Conservation (phyloP, 2,888 invertebrate genomes). For the Caenorhabditis drosophilae region DNA sequence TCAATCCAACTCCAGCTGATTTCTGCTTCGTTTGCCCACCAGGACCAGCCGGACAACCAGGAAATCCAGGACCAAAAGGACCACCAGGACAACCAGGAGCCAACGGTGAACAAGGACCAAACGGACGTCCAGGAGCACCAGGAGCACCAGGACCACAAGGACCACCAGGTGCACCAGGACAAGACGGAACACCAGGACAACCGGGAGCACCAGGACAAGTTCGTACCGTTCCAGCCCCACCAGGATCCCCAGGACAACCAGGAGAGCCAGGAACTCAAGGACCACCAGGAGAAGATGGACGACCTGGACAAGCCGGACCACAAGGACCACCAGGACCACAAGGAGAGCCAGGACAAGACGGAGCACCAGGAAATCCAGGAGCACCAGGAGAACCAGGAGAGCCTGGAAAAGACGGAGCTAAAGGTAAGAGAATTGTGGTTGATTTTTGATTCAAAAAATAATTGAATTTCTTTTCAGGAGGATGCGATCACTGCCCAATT, state of each 20-base stretch:
- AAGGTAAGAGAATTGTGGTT: no score
- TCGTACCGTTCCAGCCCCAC: conserved; percentile 52
- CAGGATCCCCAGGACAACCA: conserved; percentile 57
- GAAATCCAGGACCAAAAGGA: conserved; percentile 57
- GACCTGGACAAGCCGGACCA: conserved; percentile 47
- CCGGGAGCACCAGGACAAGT: no score
- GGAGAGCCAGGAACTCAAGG: conserved; percentile 56
- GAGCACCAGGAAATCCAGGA: conserved; percentile 52
- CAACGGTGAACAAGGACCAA: conserved; percentile 55
- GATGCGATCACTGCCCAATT: conserved; percentile 54
- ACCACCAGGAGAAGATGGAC: conserved; percentile 55
- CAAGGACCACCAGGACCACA: conserved; percentile 54
- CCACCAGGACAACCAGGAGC: conserved; percentile 61
- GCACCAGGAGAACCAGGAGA: conserved; percentile 53
- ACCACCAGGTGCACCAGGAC: no score
- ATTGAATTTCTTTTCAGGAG: no score
- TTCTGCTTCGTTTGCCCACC: conserved; percentile 59
- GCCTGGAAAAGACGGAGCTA: conserved; percentile 50
- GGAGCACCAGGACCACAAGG: conserved; percentile 60
- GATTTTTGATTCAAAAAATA: no score
- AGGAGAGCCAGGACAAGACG: conserved; percentile 51
- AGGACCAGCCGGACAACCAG: conserved; percentile 46
- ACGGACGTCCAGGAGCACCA: conserved; percentile 58
- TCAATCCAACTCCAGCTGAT: conserved; percentile 46
- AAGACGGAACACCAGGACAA: no score